Evolutionary conservation across 2,888 invertebrate genomes (phyloP).

Genomic region (Yponomeuta cagnagella): DNA sequence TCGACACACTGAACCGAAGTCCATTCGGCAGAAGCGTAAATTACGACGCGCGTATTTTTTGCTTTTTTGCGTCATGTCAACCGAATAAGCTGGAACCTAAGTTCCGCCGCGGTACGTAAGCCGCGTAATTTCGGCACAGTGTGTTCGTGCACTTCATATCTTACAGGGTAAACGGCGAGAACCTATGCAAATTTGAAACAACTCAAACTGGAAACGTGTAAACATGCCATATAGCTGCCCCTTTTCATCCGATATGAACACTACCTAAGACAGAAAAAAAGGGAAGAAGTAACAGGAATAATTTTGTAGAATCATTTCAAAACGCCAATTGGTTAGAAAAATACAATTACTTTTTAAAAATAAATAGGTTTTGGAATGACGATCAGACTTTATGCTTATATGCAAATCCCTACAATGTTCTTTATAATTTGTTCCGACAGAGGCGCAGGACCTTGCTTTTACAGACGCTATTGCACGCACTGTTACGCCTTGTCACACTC

Average conservation of each 20-base stretch:
- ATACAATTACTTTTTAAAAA: conserved; percentile 9
- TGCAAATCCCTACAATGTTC: conserved; percentile 4
- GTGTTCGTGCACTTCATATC: not conserved
- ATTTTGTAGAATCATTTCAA: conserved; percentile 9
- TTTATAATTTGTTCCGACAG: conserved; percentile 9
- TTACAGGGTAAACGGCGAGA: not conserved
- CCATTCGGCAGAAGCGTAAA: no score
- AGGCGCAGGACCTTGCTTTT: not conserved
- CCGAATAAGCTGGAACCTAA: no score
- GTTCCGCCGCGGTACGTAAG: no score
- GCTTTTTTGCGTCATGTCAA: no score
- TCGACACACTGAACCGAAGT: no score
- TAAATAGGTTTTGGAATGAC: conserved; percentile 50
- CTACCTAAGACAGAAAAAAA: conserved; percentile 5
- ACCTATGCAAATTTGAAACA: not conserved
- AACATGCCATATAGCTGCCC: not conserved
- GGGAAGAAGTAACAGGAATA: not conserved
- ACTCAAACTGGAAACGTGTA: not conserved
- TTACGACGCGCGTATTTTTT: no score
- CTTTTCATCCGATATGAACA: conserved; percentile 2
- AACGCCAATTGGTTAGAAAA: conserved; percentile 7
- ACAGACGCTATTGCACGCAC: not conserved
- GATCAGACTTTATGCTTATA: conserved; percentile 53
- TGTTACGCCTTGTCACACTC: not conserved
- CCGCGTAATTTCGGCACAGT: no score